Base-by-base conservation (phyloP, 2,113 vertebrate species). In the Tetrax tetrax region DNA sequence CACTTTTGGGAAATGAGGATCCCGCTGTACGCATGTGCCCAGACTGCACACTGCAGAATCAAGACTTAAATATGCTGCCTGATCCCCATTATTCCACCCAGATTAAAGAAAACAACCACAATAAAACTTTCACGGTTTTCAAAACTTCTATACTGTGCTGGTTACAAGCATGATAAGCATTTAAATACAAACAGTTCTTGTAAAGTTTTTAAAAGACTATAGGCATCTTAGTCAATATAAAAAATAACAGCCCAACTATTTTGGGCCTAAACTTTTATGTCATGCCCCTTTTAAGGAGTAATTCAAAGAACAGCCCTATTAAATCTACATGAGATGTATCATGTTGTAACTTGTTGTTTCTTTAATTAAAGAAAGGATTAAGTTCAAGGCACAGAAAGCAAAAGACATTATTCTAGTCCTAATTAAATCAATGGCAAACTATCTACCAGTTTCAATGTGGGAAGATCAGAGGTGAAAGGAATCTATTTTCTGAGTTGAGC, bases 391-490 rank as follows among this genome's bases (percentile, higher is more conserved):
- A 94, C 16, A 69, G 69, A 81, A 82, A 76, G 74, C 77, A 81
- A 89, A 94, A 84, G 25, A 85, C 92, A 83, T 53, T 45, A 85
- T 82, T 90, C 87, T 56, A 77, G 56, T 87, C 79, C 38, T 35
- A 89, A 69, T 94, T 94, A 95, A 87, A 89, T 79, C 78, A 88
- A 86, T 78, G 57, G 80, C 70, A 96, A 93, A 77, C 53, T 92
- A 80, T 78, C 93, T 89, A 50, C 41, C 28, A 10, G 38, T 80
- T 91, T 95, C 82, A 89, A 17, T 10, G 28, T 18, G 12, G 25
- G 65, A 95, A 38, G 47, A 92, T 78, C 37, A 71, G 77, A 91
- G 68, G 87, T 93, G 90, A 93, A 97, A 95, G 8, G 33, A 92
- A 93, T 92, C 54, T 41, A 41, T 83, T 92, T 97, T 71, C 87